Base-by-base conservation (phyloP, 2,888 invertebrate species). In the Drosophila subquinaria region DNA sequence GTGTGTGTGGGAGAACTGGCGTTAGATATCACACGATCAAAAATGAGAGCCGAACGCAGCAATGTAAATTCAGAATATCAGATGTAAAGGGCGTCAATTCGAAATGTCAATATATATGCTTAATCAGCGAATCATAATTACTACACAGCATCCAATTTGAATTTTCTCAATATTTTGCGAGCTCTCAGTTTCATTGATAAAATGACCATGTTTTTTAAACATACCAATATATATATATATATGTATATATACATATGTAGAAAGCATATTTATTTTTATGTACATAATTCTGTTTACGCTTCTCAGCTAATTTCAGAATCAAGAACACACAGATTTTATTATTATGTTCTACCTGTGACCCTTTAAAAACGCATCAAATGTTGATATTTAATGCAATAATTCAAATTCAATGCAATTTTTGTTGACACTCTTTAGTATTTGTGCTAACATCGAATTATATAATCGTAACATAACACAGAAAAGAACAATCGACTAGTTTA, bases 121-220 rank as follows among this genome's bases (percentile, higher is more conserved):
- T 27, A 33, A 27, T 27, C 27, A 27, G 27, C 27, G 27, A 10
- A 30, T 20, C 43, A 20, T 4, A 33, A 36, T 15, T 11, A 20
- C 20, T 17, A 2, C 17, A 35, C 8, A 17, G 52, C 2, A 53
- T 40, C 6, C 4, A 38, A 27, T 27, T n/a, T 10, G 15, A 53
- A 11, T 15, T 40, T 15, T 15, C 11, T 48, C 4, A 15, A 27
- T 33, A 10, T 13, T 17, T 15, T 38, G 17, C 13, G 8, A 20
- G 4, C 15, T 15, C n/a, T 45, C 23, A 43, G 35, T 62, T 69
- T 89, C 89, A 86, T 82, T 89, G 84, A 82, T 89, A 83, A 86
- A 80, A 48, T 68, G 67, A 68, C 61, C 73, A 70, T 88, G 77
- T 76, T 86, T 88, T 80, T 55, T 20, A 53, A 43, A 42, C 57